Base-by-base conservation (phyloP, 2,888 invertebrate genomes). In the Coelogynopora nodosa region DNA sequence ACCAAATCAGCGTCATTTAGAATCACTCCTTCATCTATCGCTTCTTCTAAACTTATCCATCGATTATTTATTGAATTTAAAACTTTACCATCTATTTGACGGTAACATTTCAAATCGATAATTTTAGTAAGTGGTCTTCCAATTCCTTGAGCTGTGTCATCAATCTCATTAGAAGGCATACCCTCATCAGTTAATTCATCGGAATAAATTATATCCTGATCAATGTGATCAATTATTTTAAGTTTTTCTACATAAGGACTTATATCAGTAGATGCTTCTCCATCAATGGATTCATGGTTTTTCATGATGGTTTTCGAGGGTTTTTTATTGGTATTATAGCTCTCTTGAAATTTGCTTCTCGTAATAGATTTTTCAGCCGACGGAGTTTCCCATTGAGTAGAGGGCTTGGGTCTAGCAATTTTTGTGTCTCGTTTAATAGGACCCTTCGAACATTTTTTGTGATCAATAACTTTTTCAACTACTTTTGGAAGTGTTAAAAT, bases 31-130 rank as follows among this genome's bases (percentile, higher is more conserved):
- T 30, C 82, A 2, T 5, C 82, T 82, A 82, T 5, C 5, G 82
- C 82, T 10, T 5, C 30, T 82, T 31, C 31, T 31, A 82, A 31
- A 82, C 28, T 82, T 31, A 82, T 74, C 74, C 74, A 74, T 26
- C 23, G 23, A 74, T 74, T 74, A 26, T 74, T 5, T 26, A 10
- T 74, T 74, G 74, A 74, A 74, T 74, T 74, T 10, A 74, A 74
- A 74, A 74, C 74, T 74, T 74, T 74, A 23, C 74, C 74, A 74
- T 74, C 74, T 5, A 2, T 13, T 74, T 10, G 74, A n/a, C 74
- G 74, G 23, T 74, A 74, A 74, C 74, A 74, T 23, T 74, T 74
- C 23, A 23, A 74, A 2, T 74, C 2, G 23, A 74, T 74, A 5
- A 74, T 74, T 74, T 74, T 74, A 23, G 74, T 74, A 5, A 74